Evolutionary conservation across 2,113 vertebrate species (phyloP).

Genomic region (Amia ocellicauda): DNA sequence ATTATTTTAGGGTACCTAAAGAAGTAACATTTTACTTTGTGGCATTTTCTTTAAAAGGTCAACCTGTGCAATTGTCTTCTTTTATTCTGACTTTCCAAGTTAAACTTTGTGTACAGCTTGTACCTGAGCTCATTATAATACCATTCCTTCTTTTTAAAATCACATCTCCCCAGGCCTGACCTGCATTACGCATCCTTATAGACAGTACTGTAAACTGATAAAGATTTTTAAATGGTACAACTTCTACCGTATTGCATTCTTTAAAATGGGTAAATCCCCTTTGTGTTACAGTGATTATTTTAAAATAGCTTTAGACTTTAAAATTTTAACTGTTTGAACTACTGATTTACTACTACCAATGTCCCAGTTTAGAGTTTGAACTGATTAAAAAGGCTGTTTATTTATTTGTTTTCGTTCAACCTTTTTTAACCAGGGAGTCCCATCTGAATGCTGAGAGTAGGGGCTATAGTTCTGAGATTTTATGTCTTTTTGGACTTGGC

Average conservation of each 20-base stretch:
- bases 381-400: too few relatives aligned
- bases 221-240: slow-evolving; percentile 25
- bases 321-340: slow-evolving; percentile 37
- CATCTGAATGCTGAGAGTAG: too few relatives aligned
- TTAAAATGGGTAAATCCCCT: slow-evolving; percentile 17
- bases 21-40: background rate
- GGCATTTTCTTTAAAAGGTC: slow-evolving; percentile 28
- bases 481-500: too few relatives aligned
- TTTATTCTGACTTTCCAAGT: background rate
- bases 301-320: slow-evolving; percentile 37
- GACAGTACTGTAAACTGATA: slow-evolving; percentile 13
- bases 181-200: slow-evolving; percentile 1
- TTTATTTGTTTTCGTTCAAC: too few relatives aligned
- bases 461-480: too few relatives aligned
- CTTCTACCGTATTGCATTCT: slow-evolving; percentile 17
- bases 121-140: background rate
- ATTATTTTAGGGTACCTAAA: background rate
- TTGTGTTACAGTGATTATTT: slow-evolving; percentile 36
- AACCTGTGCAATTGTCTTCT: slow-evolving; percentile 32
- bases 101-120: slow-evolving; percentile 23
- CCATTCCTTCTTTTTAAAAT: background rate
- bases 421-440: too few relatives aligned
- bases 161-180: background rate
- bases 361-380: too few relatives aligned
- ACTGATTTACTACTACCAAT: background rate